phyloP scores from a whole-genome alignment of 2,888 invertebrate species.

The Linyphia triangularis region DNA sequence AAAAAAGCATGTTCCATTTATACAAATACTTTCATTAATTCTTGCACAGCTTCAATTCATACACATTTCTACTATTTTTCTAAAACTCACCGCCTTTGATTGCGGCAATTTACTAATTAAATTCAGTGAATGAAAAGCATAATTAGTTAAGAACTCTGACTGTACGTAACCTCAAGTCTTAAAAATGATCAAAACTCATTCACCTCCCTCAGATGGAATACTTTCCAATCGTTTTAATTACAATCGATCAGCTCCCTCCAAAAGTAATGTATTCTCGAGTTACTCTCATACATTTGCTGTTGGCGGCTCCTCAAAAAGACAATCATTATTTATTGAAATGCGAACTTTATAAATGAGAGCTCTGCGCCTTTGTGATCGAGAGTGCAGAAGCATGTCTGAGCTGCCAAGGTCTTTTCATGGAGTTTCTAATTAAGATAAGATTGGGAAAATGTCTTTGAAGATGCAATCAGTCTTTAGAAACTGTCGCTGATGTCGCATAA shows the following conservation, averaged over 20 bases:
- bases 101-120: background rate
- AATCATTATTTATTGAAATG: background rate
- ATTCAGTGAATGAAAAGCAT: background rate
- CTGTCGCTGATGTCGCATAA: too few relatives aligned
- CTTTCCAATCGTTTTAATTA: background rate
- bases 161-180: background rate
- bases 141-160: background rate
- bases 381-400: background rate
- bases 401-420: background rate
- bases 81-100: background rate
- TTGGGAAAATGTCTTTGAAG: background rate
- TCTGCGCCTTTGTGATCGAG: background rate
- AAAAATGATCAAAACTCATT: background rate
- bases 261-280: background rate
- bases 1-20: too few relatives aligned
- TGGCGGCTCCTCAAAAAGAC: background rate
- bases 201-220: background rate
- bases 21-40: too few relatives aligned
- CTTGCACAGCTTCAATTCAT: background rate
- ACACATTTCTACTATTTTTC: background rate
- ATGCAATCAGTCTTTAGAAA: too few relatives aligned
- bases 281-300: background rate
- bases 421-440: background rate
- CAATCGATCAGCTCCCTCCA: background rate
- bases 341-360: background rate